Evolutionary conservation across 2,113 vertebrate genomes (phyloP), one percentile per base, ranked within the genome.

Genomic region (Steatornis caripensis): DNA sequence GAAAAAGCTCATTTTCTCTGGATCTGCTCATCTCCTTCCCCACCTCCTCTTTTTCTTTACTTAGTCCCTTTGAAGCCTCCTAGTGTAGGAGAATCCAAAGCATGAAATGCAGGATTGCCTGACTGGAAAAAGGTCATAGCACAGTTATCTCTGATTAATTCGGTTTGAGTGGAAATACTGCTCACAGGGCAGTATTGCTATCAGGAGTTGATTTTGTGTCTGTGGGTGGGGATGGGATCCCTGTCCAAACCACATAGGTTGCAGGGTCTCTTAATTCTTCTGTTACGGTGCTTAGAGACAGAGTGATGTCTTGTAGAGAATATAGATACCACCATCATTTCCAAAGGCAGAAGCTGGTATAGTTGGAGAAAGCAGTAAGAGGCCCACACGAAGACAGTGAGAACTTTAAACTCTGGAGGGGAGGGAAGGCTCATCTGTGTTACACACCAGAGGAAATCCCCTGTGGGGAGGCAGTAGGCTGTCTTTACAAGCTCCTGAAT

Each of bases 271-370:
- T 46, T 68, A 43, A n/a, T 55, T 79, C 12, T 30, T 54, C 41
- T 69, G 30, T 49, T 37, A n/a, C 1, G 22, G 30, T 54, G 23
- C 34, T 89, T 77, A 49, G 51, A 90, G 58, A 20, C 11, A 21
- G 23, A 29, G 37, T 64, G 18, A 9, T 84, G 15, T 87, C 37
- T 23, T 46, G 5, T 34, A 18, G 36, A 48, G 46, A 66, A 27
- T 30, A 60, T 14, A 45, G 71, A 15, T 72, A 15, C 3, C 4
- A 8, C 6, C 13, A 27, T 60, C 0, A 0, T 46, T 54, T 80
- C 26, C 37, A 21, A 53, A 92, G 32, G 14, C 5, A 34, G 46
- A 57, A 77, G 8, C 26, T 61, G 36, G 12, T 71, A 62, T 36
- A 49, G 8, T 2, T 68, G 48, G 27, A 58, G 58, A 46, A 83